These are phyloP conservation scores for Macrotus californicus DNA, from an alignment of 2,113 vertebrate genomes.

Conservation along the genomic window DNA sequence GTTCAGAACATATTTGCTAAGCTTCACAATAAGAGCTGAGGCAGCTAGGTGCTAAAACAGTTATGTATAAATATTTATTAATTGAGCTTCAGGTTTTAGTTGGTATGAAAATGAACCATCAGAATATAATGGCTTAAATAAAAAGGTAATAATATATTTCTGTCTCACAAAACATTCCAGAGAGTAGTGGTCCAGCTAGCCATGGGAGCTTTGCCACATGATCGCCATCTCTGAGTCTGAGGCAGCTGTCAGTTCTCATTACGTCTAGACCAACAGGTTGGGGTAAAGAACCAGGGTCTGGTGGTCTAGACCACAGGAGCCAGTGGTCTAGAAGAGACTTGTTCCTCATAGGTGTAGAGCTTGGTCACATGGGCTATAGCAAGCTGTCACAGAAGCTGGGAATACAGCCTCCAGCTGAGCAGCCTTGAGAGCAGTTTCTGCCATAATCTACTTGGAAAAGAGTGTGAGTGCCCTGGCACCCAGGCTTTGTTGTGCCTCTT, in stretches of 20 bases:
- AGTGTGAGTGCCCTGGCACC: not conserved
- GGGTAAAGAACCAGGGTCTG: not conserved
- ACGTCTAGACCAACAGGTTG: too few species aligned
- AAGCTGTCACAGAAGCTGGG: not conserved
- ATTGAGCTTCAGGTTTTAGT: not conserved
- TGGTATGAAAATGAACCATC: not conserved
- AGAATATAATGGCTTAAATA: not conserved
- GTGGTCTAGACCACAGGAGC: too few species aligned
- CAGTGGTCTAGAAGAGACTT: not conserved
- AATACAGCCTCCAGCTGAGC: not conserved
- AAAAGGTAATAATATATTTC: not conserved
- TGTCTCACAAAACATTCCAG: not conserved
- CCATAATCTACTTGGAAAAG: not conserved
- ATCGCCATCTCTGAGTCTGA: not conserved
- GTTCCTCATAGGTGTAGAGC: not conserved
- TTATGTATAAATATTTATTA: slow-evolving; percentile 11
- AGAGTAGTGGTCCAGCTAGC: not conserved
- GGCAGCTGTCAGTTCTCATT: not conserved
- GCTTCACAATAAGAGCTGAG: slow-evolving; percentile 5
- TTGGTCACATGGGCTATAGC: not conserved
- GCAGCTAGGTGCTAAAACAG: not conserved
- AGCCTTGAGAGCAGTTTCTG: not conserved
- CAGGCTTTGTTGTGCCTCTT: not conserved
- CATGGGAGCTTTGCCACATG: not conserved
- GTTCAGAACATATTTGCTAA: not conserved